phyloP scores from a whole-genome alignment of 2,888 invertebrate genomes.

The Trypoxylon attenuatum region DNA sequence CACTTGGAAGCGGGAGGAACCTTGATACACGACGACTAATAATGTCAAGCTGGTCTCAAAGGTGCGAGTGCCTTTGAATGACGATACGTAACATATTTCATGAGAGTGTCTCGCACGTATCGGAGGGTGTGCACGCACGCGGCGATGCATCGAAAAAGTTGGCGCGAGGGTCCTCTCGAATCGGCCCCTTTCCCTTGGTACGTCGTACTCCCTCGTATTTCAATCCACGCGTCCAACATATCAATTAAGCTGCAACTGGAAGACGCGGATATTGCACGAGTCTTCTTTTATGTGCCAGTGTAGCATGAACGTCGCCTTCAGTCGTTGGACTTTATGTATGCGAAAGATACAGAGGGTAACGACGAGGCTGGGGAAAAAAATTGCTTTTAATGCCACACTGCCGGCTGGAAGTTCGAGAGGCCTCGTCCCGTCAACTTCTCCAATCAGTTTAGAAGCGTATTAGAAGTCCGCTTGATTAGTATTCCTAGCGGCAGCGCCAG shows the following conservation, averaged over 20 bases:
- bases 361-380: not conserved
- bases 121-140: not conserved
- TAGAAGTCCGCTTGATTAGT: constrained; percentile 29
- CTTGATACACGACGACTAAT: not conserved
- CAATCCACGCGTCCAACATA: constrained; percentile 16
- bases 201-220: constrained; percentile 13
- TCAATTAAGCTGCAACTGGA: constrained; percentile 14
- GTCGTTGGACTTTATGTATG: too few species aligned
- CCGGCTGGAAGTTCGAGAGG: not conserved
- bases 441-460: constrained; percentile 18
- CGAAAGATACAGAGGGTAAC: too few species aligned
- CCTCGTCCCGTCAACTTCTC: constrained; percentile 3
- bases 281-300: constrained; percentile 1
- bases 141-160: not conserved
- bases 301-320: too few species aligned
- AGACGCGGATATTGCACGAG: constrained; percentile 8
- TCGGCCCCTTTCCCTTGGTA: too few species aligned
- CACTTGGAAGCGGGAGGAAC: too few species aligned
- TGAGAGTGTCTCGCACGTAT: not conserved
- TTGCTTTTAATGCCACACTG: not conserved
- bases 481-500: constrained; percentile 15
- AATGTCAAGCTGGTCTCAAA: not conserved
- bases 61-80: not conserved
- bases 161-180: not conserved
- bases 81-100: not conserved